These are phyloP conservation scores for Rhizomys pruinosus DNA, from an alignment of 2,113 vertebrate species.

Conservation along the genomic window DNA sequence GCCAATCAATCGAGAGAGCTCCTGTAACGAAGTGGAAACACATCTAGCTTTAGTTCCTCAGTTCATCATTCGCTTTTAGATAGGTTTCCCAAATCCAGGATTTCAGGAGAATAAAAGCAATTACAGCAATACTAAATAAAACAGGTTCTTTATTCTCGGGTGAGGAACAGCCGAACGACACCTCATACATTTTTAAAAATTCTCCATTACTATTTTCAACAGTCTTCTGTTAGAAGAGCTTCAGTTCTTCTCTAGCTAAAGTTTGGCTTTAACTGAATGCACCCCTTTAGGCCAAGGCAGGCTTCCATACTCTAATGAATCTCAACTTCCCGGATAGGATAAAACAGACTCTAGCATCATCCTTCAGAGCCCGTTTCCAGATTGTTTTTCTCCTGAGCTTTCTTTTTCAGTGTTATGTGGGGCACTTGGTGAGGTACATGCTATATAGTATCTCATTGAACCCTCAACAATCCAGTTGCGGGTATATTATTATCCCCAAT, in stretches of 20 bases:
- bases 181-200: constrained; percentile 67
- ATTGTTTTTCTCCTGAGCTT: not conserved
- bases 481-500: too few species aligned
- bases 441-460: not conserved
- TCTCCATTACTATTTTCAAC: not conserved
- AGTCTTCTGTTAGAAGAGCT: not conserved
- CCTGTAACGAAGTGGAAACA: constrained; percentile 45
- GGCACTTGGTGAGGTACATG: not conserved
- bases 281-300: not conserved
- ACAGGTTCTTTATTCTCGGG: constrained; percentile 51
- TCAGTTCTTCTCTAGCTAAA: not conserved
- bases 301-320: not conserved
- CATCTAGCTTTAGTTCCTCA: not conserved
- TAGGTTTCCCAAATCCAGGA: constrained; percentile 54
- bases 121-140: constrained; percentile 68
- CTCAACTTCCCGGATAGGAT: not conserved
- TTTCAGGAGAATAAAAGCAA: constrained; percentile 67
- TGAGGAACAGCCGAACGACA: constrained; percentile 48
- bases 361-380: not conserved
- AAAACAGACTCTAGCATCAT: not conserved
- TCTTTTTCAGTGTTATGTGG: not conserved
- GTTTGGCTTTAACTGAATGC: not conserved
- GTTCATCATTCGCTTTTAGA: constrained; percentile 48
- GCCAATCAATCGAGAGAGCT: constrained; percentile 28
- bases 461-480: not conserved